Base-by-base conservation (phyloP, 2,797 vertebrate species). In the Limnodromus scolopaceus region DNA sequence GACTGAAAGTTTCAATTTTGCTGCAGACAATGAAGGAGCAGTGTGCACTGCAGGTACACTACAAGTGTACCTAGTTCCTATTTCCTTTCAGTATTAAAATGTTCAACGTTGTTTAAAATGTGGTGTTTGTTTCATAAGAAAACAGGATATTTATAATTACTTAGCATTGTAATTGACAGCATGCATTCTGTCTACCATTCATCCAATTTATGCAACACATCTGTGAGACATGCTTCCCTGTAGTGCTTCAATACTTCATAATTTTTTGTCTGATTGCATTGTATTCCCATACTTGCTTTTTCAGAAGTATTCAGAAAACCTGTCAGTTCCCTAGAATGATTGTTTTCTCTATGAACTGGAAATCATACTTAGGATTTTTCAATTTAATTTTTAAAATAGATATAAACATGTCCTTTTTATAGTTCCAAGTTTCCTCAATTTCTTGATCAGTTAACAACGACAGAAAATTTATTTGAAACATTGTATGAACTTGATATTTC, bases 191-290 rank as follows among this genome's bases (percentile, higher is more conserved):
- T 32, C 39, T 84, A 32, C 9, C 6, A 53, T 65, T 81, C 5
- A 9, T 28, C 27, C 15, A 8, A 58, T 72, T 49, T 22, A 49
- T 54, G 34, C 38, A 81, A 27, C 0, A 0, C 0, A 0, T 38
- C 41, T 36, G 23, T 20, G 23, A 75, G 57, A 68, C 32, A 64
- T 10, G 12, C 14, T 55, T 68, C 14, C 13, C 3, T 24, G 4
- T 51, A 58, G 25, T 57, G 25, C n/a, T 84, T 80, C 1, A 0
- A 13, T 70, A 65, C 69, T 88, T 85, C n/a, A 16, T n/a, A 48
- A 18, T 36, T 91, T 91, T 68, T 81, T 32, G 30, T 78, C n/a
- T 1, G 0, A 32, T 51, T 79, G 16, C 46, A 32, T 46, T 74
- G 15, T 53, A 53, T 53, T 79, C 32, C 48, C 8, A 11, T 49